These are phyloP conservation scores for Rhinatrema bivittatum DNA, from an alignment of 2,797 vertebrate genomes.

Conservation along the genomic window DNA sequence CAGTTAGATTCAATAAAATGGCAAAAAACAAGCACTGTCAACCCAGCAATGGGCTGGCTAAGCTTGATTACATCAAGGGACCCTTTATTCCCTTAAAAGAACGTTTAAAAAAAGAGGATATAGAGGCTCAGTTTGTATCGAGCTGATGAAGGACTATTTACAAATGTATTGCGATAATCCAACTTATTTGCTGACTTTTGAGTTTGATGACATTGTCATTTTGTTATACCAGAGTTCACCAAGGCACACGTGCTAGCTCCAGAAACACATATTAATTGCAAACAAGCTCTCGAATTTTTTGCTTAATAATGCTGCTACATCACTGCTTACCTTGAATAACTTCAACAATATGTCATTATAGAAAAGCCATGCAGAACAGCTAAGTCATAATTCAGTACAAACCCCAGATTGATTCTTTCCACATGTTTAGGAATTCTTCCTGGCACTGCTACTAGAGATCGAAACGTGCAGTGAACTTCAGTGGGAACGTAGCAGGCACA, in stretches of 20 bases:
- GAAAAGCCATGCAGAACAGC: fast-evolving
- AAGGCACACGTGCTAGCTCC: not conserved
- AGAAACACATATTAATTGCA: not conserved
- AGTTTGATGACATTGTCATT: conserved; percentile 10
- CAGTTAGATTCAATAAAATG: too few relatives aligned
- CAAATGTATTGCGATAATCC: too few relatives aligned
- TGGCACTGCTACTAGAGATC: conserved; percentile 72
- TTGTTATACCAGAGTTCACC: too few relatives aligned
- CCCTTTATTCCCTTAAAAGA: too few relatives aligned
- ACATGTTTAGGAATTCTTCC: conserved; percentile 54
- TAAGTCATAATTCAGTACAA: conserved; percentile 23
- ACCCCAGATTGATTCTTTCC: conserved; percentile 90
- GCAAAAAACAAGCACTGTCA: too few relatives aligned
- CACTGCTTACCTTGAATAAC: too few relatives aligned
- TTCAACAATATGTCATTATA: conserved; percentile 3
- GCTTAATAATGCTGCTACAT: too few relatives aligned
- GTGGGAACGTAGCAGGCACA: conserved; percentile 80
- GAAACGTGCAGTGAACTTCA: conserved; percentile 91
- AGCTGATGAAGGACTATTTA: too few relatives aligned
- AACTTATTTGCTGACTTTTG: not conserved
- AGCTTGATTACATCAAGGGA: too few relatives aligned
- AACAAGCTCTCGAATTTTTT: too few relatives aligned
- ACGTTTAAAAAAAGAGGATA: too few relatives aligned
- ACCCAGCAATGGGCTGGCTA: too few relatives aligned
- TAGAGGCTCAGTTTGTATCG: conserved; percentile 1